A percentile compares a stretch with the other conserved stretches of the same genome.
phyloP scores from a whole-genome alignment of 2,888 invertebrate genomes.

The Trissolcus brochymenae region DNA sequence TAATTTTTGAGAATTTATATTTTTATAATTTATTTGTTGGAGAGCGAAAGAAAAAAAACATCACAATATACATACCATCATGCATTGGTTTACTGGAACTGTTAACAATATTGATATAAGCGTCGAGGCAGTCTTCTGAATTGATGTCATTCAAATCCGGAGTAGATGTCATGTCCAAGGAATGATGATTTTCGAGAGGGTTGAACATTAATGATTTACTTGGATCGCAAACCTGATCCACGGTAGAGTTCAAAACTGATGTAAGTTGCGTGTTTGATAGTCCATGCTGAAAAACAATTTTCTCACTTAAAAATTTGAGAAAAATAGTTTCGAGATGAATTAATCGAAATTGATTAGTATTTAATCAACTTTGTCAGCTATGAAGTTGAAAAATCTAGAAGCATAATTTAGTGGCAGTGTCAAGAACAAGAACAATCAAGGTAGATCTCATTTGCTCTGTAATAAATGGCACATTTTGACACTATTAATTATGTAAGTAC shows the following conservation, averaged over 20 bases:
- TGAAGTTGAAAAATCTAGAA: too few relatives aligned
- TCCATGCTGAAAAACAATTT: too few relatives aligned
- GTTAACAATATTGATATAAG: slow-evolving; percentile 72
- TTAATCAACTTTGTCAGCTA: too few relatives aligned
- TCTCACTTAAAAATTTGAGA: too few relatives aligned
- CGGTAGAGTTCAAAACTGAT: too few relatives aligned
- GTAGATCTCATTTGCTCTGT: not conserved
- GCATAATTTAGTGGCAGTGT: too few relatives aligned
- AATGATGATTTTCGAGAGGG: slow-evolving; percentile 64
- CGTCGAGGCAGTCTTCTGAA: slow-evolving; percentile 70
- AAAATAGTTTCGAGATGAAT: too few relatives aligned
- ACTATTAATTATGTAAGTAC: slow-evolving; percentile 34
- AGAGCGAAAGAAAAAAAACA: too few relatives aligned
- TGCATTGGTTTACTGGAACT: slow-evolving; percentile 70
- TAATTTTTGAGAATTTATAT: too few relatives aligned
- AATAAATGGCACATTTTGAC: slow-evolving; percentile 4
- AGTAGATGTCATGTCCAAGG: slow-evolving; percentile 45
- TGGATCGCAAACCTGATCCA: slow-evolving; percentile 54
- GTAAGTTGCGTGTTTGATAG: too few relatives aligned
- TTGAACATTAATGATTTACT: slow-evolving; percentile 65
- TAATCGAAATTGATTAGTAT: too few relatives aligned
- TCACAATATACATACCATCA: slow-evolving; percentile 69
- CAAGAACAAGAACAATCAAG: not conserved
- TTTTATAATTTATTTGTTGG: too few relatives aligned
- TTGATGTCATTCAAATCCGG: slow-evolving; percentile 69